Evolutionary conservation across 2,888 invertebrate species (phyloP), one percentile per base, ranked within the genome.

Genomic region (Danaus chrysippus): DNA sequence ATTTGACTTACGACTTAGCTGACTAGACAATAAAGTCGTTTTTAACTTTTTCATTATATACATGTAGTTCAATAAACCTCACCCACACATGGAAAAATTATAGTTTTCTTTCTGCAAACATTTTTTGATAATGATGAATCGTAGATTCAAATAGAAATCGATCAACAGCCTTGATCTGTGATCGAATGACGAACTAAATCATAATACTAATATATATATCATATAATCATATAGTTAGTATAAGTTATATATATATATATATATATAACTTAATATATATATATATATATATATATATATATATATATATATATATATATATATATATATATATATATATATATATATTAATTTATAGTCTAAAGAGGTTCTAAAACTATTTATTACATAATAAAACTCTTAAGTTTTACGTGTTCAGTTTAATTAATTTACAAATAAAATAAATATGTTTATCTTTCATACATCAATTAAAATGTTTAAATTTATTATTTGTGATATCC

Each of bases 121-220:
- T 79, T 83, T 84, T 81, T 81, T 79, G 79, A 73, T 77, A 77
- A 79, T 82, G 82, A 84, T 85, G 78, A 81, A 84, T 83, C 76
- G 83, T 72, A 76, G 73, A 75, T 82, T 78, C 78, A 77, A 80
- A 81, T 81, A 78, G 72, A 69, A 68, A 62, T 63, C 69, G 73
- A 67, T 69, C 73, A 71, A 68, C 66, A 70, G 67, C 66, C 64
- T 68, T 71, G 64, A 66, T 68, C 64, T 66, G 42, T 49, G 61
- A 49, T 64, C 57, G 46, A 46, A 56, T 59, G 61, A 64, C 43
- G 3, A n/a, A 43, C 43, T 64, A 64, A 66, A 60, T 55, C 49
- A 58, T 63, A 61, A 55, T 59, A 46, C 62, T 46, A 56, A 66
- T 19, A 53, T 13, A 43, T 15, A 17, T 8, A 42, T 19, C n/a